Percentiles rank a stretch among this genome's conserved stretches.
These are phyloP conservation scores for Heterohyrax brucei DNA, from an alignment of 2,797 vertebrate species.

Conservation along the genomic window DNA sequence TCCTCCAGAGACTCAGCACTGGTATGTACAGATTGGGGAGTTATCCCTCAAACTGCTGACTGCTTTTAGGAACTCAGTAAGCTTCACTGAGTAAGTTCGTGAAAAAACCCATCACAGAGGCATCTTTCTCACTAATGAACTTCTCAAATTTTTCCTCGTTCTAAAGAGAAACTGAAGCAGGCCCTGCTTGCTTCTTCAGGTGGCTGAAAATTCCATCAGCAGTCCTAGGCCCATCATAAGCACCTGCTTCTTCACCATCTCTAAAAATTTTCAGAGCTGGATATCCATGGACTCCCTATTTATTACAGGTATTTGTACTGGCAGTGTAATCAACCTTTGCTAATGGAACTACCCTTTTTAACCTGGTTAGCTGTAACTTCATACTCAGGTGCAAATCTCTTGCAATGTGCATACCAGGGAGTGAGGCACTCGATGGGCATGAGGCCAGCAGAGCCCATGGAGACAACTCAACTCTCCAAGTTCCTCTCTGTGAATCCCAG, in stretches of 20 bases:
- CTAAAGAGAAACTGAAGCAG: slow-evolving; percentile 95
- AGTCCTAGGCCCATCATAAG: slow-evolving; percentile 97
- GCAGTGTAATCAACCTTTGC: slow-evolving; percentile 98
- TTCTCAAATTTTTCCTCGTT: slow-evolving; percentile 93
- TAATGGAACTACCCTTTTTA: slow-evolving; percentile 96
- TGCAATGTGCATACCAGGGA: slow-evolving; percentile 97
- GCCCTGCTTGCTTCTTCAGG: slow-evolving; percentile 98
- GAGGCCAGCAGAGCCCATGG: no score
- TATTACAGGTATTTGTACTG: slow-evolving; percentile 95
- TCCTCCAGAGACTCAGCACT: slow-evolving; percentile 93
- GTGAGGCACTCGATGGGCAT: no score
- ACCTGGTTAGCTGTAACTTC: slow-evolving; percentile 96
- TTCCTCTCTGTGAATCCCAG: no score
- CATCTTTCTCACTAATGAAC: slow-evolving; percentile 93
- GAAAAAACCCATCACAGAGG: slow-evolving; percentile 97
- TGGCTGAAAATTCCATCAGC: slow-evolving; percentile 98
- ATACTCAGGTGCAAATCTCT: slow-evolving; percentile 97
- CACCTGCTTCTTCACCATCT: slow-evolving; percentile 96
- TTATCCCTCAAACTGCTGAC: slow-evolving; percentile 96
- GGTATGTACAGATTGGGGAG: slow-evolving; percentile 96
- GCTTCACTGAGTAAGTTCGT: slow-evolving; percentile 92
- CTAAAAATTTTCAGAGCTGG: slow-evolving; percentile 99
- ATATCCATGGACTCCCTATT: slow-evolving; percentile 98
- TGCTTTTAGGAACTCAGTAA: slow-evolving; percentile 96
- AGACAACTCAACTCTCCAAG: no score